Evolutionary conservation across 2,797 vertebrate species (phyloP).

Genomic region (Oreonectes daqikongensis): DNA sequence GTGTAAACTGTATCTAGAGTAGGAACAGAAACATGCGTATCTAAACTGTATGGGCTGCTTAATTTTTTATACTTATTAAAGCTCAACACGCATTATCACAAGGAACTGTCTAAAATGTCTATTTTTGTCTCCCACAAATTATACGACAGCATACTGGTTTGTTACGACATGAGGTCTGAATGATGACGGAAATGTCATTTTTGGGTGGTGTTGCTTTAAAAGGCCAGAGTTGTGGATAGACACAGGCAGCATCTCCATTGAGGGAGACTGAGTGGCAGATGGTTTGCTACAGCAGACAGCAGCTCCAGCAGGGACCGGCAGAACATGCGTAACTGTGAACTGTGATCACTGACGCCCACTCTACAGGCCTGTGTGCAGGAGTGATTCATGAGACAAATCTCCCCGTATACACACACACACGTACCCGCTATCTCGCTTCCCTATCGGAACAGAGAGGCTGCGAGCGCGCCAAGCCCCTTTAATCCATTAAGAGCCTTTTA

Average conservation of each 20-base stretch:
- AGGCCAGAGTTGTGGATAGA: not conserved
- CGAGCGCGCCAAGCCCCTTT: not conserved
- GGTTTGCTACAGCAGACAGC: constrained; percentile 75
- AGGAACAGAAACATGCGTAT: no score
- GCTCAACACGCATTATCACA: not conserved
- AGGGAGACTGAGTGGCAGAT: constrained; percentile 72
- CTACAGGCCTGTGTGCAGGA: constrained; percentile 65
- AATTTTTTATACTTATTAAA: not conserved
- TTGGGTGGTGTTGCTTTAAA: not conserved
- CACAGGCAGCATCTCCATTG: constrained; percentile 48
- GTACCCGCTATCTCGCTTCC: constrained; percentile 3
- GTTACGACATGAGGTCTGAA: not conserved
- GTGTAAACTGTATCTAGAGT: no score
- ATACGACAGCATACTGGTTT: not conserved
- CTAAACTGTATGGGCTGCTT: no score
- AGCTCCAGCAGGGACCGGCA: constrained; percentile 68
- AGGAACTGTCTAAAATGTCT: not conserved
- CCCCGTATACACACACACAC: not conserved
- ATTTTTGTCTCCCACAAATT: not conserved
- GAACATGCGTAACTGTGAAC: constrained; percentile 70
- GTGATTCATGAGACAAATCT: constrained; percentile 68
- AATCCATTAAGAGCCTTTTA: constrained; percentile 27
- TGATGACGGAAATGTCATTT: constrained; percentile 1
- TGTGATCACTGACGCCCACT: constrained; percentile 73
- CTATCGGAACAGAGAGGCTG: constrained; percentile 7